Percentiles rank a stretch among this genome's conserved stretches.
Evolutionary conservation across 2,797 vertebrate genomes (phyloP).

Genomic region (Halcyon chelicuti): DNA sequence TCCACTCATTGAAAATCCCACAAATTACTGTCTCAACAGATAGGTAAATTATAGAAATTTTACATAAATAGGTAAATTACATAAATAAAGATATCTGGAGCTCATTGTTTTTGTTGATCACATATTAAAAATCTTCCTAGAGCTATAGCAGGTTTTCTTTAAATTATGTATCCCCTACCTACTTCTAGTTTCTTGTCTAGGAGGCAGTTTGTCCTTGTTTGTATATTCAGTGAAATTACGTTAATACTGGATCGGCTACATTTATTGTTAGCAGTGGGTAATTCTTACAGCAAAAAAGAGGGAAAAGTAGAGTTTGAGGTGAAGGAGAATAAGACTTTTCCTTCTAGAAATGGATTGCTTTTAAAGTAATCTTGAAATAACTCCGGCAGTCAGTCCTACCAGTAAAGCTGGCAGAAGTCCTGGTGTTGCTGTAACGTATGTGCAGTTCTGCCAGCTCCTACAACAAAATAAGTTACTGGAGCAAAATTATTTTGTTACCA

Average conservation of each 20-base stretch:
- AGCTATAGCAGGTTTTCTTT: not conserved
- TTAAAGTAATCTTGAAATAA: not conserved
- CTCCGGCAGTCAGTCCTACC: not conserved
- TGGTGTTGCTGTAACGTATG: not conserved
- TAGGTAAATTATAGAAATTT: not conserved
- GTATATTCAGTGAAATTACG: not conserved
- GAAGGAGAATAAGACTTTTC: not conserved
- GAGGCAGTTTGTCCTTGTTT: not conserved
- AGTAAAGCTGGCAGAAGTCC: not conserved
- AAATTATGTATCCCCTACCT: not conserved
- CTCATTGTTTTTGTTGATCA: not conserved
- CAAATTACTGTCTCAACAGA: not conserved
- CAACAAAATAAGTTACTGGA: not conserved
- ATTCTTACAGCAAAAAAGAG: not conserved
- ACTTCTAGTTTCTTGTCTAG: not conserved
- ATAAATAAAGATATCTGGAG: not conserved
- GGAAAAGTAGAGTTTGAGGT: not conserved
- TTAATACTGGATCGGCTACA: not conserved
- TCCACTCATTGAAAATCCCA: not conserved
- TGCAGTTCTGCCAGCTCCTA: not conserved
- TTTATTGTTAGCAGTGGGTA: not conserved
- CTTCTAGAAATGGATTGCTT: not conserved
- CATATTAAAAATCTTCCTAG: not conserved
- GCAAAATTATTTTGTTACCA: not conserved
- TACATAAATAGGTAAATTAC: not conserved